Evolutionary conservation across 1,140 invertebrate genomes (phyloP).

Genomic region (Steinernema feltiae): DNA sequence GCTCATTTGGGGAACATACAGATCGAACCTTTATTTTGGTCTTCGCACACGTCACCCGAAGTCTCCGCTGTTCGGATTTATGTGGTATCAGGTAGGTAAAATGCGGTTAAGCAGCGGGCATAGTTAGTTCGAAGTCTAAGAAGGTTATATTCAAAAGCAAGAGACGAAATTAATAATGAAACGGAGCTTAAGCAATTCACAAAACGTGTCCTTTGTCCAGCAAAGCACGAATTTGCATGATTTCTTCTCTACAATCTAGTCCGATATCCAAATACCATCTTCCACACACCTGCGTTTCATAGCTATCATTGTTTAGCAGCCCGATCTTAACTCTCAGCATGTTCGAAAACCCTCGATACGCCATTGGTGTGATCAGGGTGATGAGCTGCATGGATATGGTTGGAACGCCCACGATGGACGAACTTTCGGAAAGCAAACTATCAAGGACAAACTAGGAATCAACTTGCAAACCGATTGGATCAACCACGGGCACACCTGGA

Average conservation of each 20-base stretch:
- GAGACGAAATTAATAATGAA: too few species aligned
- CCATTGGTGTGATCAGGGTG: slow-evolving; percentile 87
- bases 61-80: slow-evolving; percentile 81
- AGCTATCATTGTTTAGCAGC: too few species aligned
- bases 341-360: slow-evolving; percentile 28
- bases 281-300: too few species aligned
- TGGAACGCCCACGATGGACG: slow-evolving; percentile 87
- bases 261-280: too few species aligned
- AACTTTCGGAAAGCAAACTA: slow-evolving; percentile 83
- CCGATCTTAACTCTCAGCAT: slow-evolving; percentile 62
- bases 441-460: slow-evolving; percentile 67
- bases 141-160: too few species aligned
- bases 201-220: too few species aligned
- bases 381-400: slow-evolving; percentile 70
- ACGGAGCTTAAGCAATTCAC: too few species aligned
- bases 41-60: slow-evolving; percentile 78
- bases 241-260: too few species aligned
- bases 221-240: too few species aligned
- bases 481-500: slow-evolving; percentile 89
- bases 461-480: slow-evolving; percentile 79
- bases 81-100: slow-evolving; percentile 96
- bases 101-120: too few species aligned
- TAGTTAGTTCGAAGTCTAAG: too few species aligned
- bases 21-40: slow-evolving; percentile 72
- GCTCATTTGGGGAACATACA: slow-evolving; percentile 75